phyloP scores from a whole-genome alignment of 2,113 vertebrate species.

The Chionomys nivalis region DNA sequence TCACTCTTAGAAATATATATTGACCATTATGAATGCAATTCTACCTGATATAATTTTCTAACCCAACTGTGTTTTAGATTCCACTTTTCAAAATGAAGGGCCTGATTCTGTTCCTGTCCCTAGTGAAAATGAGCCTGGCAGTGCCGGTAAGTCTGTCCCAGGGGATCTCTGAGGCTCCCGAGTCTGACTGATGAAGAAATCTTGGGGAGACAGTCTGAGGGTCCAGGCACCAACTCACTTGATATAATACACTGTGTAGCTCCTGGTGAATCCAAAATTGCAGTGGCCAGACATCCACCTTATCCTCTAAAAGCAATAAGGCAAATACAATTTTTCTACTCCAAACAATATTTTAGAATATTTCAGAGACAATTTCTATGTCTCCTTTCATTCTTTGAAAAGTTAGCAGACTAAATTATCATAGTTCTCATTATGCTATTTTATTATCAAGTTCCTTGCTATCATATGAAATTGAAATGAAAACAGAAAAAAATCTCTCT shows the following conservation, averaged over 20 bases:
- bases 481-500: constrained; percentile 21
- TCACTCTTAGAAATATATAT: constrained; percentile 8
- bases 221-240: neutral
- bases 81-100: constrained; percentile 74
- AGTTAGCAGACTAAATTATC: neutral
- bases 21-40: constrained; percentile 40
- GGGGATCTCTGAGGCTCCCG: neutral
- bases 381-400: neutral
- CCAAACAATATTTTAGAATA: constrained; percentile 43
- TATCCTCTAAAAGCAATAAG: neutral
- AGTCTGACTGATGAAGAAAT: neutral
- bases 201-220: neutral
- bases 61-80: constrained; percentile 68
- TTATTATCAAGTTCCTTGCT: constrained; percentile 26
- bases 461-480: constrained; percentile 23
- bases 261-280: neutral
- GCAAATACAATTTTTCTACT: constrained; percentile 10
- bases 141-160: constrained; percentile 76
- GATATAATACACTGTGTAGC: neutral
- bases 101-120: constrained; percentile 69
- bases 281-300: neutral
- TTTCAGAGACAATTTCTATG: neutral
- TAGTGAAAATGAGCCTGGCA: constrained; percentile 66
- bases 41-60: constrained; percentile 54
- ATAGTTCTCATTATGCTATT: neutral